Base-by-base conservation (phyloP, 2,797 vertebrate genomes). In the Lacerta agilis region DNA sequence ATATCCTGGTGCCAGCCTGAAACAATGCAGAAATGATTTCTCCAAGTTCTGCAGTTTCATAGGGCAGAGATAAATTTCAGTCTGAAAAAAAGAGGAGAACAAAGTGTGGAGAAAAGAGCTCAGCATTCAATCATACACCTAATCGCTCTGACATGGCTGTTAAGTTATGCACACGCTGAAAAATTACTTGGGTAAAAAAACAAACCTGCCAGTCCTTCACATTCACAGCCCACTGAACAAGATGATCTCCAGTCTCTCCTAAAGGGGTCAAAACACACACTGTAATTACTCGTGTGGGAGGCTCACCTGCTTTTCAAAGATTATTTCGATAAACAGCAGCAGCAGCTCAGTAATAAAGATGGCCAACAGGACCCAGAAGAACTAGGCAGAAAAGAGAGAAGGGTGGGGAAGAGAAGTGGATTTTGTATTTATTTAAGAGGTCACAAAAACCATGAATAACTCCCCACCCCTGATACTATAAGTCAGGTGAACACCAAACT, bases 341-440 rank as follows among this genome's bases (percentile, higher is more conserved):
- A 98, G 90, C 0, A 97, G 93, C 95, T 99, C 98, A 0, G 96
- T 97, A 6, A 98, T 92, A 95, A 99, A 97, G 91, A 99, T 94
- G 75, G 95, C 97, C 93, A 98, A 97, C 38, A 99, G 97, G 43
- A 98, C 97, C 92, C 98, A 98, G 92, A 98, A 98, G 93, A 99
- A 98, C 98, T 99, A 96, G 10, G 82, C 86, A 77, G 83, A 83
- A 86, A 83, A 88, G 20, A 41, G 85, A 8, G 1, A 29, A 33
- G 36, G 58, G 29, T 1, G 33, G n/a, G 55, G n/a, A 20, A 27
- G n/a, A 55, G 33, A 61, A 64, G 79, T 18, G 8, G 29, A 61
- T n/a, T 18, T 36, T 38, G 36, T 67, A 27, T 36, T 33, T 23
- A 13, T 25, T 69, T 29, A 36, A 25, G 25, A 5, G 20, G 25